Percentiles rank a stretch among this genome's conserved stretches.
Evolutionary conservation across 2,888 invertebrate species (phyloP).

Genomic region (Formica aserva): DNA sequence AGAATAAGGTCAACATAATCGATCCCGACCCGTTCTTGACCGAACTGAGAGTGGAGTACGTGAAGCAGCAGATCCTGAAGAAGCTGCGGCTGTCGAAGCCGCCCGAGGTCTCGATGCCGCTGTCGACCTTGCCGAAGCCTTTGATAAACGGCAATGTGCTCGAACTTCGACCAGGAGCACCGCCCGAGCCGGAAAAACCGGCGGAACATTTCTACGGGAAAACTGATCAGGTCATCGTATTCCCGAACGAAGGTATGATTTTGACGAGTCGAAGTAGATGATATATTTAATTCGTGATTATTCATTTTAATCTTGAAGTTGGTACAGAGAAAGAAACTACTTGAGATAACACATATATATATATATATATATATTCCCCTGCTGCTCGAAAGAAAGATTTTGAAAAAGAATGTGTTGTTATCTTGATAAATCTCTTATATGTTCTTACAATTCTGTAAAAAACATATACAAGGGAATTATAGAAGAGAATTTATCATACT

Average conservation of each 20-base stretch:
- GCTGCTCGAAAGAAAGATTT: neutral
- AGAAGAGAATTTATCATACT: neutral
- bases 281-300: neutral
- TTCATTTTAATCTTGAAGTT: neutral
- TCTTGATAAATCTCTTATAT: neutral
- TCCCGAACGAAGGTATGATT: slow-evolving; percentile 91
- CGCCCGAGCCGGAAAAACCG: slow-evolving; percentile 88
- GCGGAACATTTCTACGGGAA: slow-evolving; percentile 93
- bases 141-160: slow-evolving; percentile 91
- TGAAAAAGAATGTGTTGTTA: neutral
- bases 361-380: neutral
- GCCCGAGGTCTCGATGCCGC: slow-evolving; percentile 89
- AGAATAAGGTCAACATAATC: slow-evolving; percentile 77
- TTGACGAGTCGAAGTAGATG: neutral
- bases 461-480: neutral
- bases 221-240: slow-evolving; percentile 94
- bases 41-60: slow-evolving; percentile 91
- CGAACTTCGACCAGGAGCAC: slow-evolving; percentile 87
- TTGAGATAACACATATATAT: neutral
- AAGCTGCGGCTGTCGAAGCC: slow-evolving; percentile 92
- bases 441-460: neutral
- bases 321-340: neutral
- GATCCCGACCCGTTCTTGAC: slow-evolving; percentile 86
- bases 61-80: slow-evolving; percentile 94
- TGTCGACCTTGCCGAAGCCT: slow-evolving; percentile 91